These are phyloP conservation scores for Platorchestia sp. DNA, from an alignment of 1,140 invertebrate species.

Conservation along the genomic window DNA sequence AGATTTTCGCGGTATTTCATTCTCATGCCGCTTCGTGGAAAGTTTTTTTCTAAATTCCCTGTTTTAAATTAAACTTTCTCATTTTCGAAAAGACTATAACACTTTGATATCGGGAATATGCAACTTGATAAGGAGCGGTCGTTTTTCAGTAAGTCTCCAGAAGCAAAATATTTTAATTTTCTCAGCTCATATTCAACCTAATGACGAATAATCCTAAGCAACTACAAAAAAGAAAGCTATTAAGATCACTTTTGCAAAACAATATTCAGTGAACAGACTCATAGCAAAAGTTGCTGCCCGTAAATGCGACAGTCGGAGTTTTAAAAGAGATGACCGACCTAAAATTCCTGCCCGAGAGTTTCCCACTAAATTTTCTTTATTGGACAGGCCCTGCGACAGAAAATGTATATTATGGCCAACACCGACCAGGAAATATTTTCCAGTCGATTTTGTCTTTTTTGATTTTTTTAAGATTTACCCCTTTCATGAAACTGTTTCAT, in stretches of 20 bases:
- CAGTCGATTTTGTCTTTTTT: neutral
- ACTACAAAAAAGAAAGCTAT: neutral
- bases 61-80: too few species aligned
- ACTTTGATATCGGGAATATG: too few species aligned
- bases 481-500: neutral
- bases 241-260: neutral
- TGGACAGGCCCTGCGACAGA: neutral
- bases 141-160: too few species aligned
- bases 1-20: too few species aligned
- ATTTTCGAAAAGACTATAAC: too few species aligned
- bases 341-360: neutral
- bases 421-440: neutral
- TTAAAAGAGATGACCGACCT: neutral
- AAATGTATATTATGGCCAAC: neutral
- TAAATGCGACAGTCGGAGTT: neutral
- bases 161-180: too few species aligned
- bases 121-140: too few species aligned
- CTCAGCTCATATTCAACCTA: neutral
- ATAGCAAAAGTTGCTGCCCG: neutral
- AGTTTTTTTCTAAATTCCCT: too few species aligned
- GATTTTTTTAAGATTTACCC: neutral
- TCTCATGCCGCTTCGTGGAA: too few species aligned
- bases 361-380: slow-evolving; percentile 10
- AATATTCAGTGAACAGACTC: neutral
- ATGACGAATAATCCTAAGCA: neutral